Conservation (phyloP, 64 coral and sea anemone species). For the Platygyra sinensis region DNA sequence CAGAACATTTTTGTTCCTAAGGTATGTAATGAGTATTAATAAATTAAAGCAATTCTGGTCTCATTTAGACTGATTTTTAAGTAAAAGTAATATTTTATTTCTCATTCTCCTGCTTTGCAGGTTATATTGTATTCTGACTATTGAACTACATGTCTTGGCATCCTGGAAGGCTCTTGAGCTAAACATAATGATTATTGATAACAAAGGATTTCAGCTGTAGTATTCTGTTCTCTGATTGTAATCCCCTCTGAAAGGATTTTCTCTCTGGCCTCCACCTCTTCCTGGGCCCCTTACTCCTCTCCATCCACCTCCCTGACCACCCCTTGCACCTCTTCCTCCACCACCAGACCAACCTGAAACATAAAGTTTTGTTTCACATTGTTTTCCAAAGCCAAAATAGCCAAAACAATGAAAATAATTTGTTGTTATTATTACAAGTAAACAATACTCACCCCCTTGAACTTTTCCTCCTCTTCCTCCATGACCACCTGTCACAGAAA, state of each 20-base stretch:
- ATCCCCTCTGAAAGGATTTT: slow-evolving; percentile 37
- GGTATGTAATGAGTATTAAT: no score
- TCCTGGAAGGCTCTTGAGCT: no score
- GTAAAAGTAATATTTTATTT: no score
- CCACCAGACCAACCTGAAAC: slow-evolving; percentile 16
- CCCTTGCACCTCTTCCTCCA: slow-evolving; percentile 22
- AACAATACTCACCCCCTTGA: slow-evolving; percentile 63
- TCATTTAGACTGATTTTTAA: no score
- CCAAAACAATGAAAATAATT: background rate
- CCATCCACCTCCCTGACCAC: slow-evolving; percentile 22
- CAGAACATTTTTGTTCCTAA: no score
- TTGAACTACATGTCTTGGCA: no score
- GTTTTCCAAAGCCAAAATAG: background rate
- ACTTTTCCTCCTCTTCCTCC: slow-evolving; percentile 80
- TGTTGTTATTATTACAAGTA: no score
- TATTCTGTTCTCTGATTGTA: slow-evolving; percentile 49
- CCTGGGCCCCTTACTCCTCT: slow-evolving; percentile 22
- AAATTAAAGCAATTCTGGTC: no score
- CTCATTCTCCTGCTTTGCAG: no score
- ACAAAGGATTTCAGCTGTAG: slow-evolving; percentile 62
- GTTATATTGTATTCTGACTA: no score
- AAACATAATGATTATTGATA: background rate
- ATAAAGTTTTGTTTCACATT: background rate
- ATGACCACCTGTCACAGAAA: slow-evolving; percentile 51
- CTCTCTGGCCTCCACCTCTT: slow-evolving; percentile 21